Evolutionary conservation across 2,113 vertebrate species (phyloP), one percentile per base, ranked within the genome.

Genomic region (Pseudopodoces humilis): DNA sequence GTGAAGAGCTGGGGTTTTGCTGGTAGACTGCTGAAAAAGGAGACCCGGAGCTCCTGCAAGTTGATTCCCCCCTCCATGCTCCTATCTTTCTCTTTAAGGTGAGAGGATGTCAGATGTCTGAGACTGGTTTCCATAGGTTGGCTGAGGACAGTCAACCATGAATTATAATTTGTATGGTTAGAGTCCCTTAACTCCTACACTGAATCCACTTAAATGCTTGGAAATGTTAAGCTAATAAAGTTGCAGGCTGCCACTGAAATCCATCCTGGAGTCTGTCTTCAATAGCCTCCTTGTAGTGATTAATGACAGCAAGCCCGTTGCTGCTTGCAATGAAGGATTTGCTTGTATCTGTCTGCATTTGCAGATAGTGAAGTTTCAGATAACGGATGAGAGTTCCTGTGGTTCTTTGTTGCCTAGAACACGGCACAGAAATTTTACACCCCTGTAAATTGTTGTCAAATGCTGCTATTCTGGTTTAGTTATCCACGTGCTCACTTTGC

Each of bases 181-280:
- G 76, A 92, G 80, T 63, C 56, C 83, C 67, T 85, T 88, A 55
- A 78, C 94, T 95, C 88, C 83, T 88, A 70, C 76, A 44, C 76
- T 37, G 86, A 79, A 88, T 92, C 91, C 91, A 86, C 86, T 94
- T 90, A 93, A 96, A 93, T 59, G 22, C 83, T 86, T 78, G 72
- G 88, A 75, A 93, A 86, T 91, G 80, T 86, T 95, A 81, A 82
- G 77, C 80, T 94, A 97, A 95, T 97, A 94, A 96, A 95, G 95
- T 92, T 91, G 76, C 88, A 95, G 83, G 33, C 91, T 96, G 94
- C 80, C 0, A 27, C 92, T 97, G 88, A 95, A 96, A 97, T 94
- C 88, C 83, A 92, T 95, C 86, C 88, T 77, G 71, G 94, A 86
- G 71, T 21, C 92, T 96, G 95, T 92, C 83, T 97, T 95, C 96